Evolutionary conservation across 2,888 invertebrate species (phyloP).

Genomic region (Drosophila greeni): DNA sequence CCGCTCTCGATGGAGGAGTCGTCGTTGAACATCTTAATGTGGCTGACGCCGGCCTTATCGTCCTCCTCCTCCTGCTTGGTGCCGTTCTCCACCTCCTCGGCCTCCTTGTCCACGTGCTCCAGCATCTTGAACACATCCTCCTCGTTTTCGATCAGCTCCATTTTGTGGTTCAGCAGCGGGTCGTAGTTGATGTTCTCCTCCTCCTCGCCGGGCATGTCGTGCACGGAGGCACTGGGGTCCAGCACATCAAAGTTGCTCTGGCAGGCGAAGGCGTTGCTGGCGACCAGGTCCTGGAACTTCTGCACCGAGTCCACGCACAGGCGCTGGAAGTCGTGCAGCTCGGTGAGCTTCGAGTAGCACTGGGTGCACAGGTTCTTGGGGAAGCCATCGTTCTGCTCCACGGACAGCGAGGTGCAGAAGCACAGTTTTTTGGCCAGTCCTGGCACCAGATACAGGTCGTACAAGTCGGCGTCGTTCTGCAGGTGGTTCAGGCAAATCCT

Average conservation of each 20-base stretch:
- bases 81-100: slow-evolving; percentile 64
- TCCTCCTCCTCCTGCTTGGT: slow-evolving; percentile 39
- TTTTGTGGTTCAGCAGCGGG: slow-evolving; percentile 71
- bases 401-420: slow-evolving; percentile 74
- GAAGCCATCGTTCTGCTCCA: slow-evolving; percentile 76
- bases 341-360: slow-evolving; percentile 72
- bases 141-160: slow-evolving; percentile 75
- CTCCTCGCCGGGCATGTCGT: slow-evolving; percentile 61
- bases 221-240: slow-evolving; percentile 53
- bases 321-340: slow-evolving; percentile 75
- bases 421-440: slow-evolving; percentile 74
- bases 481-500: slow-evolving; percentile 75
- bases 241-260: slow-evolving; percentile 68
- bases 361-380: slow-evolving; percentile 74
- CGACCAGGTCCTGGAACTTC: slow-evolving; percentile 72
- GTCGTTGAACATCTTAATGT: slow-evolving; percentile 51
- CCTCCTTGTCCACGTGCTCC: slow-evolving; percentile 74
- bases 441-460: slow-evolving; percentile 73
- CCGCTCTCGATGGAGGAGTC: slow-evolving; percentile 64
- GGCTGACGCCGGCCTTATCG: slow-evolving; percentile 6
- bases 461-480: slow-evolving; percentile 62
- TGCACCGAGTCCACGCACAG: slow-evolving; percentile 73
- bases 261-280: slow-evolving; percentile 57
- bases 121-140: slow-evolving; percentile 76
- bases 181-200: slow-evolving; percentile 73